phyloP scores from a whole-genome alignment of 2,888 invertebrate species.

The Idaea straminata region DNA sequence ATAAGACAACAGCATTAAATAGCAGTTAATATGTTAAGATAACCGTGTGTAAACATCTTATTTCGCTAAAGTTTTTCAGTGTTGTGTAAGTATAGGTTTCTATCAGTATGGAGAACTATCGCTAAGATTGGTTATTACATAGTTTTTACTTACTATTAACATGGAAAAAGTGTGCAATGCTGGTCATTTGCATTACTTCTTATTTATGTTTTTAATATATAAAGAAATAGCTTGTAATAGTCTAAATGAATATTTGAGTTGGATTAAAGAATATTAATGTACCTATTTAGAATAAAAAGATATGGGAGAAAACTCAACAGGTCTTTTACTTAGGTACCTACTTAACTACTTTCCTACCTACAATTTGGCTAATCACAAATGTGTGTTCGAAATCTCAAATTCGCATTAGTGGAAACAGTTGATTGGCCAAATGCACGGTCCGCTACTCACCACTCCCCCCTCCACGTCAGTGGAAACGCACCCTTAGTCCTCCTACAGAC shows the following conservation, averaged over 20 bases:
- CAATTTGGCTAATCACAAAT: too few species aligned
- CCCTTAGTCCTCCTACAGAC: too few species aligned
- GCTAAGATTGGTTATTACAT: constrained; percentile 74
- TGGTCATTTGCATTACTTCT: constrained; percentile 78
- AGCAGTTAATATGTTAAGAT: constrained; percentile 24
- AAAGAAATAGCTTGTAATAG: constrained; percentile 79
- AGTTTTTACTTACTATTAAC: constrained; percentile 64
- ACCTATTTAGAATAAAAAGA: constrained; percentile 77
- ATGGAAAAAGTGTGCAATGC: constrained; percentile 77
- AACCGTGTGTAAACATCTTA: constrained; percentile 34
- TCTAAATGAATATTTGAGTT: constrained; percentile 79
- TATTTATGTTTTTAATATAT: constrained; percentile 72
- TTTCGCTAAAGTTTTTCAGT: constrained; percentile 61
- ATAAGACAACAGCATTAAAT: neutral
- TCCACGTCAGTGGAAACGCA: too few species aligned
- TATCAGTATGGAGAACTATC: constrained; percentile 70
- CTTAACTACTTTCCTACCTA: too few species aligned
- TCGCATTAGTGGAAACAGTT: too few species aligned
- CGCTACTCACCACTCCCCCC: too few species aligned
- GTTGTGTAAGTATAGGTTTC: constrained; percentile 62
- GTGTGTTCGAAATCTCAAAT: too few species aligned
- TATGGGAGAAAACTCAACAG: constrained; percentile 66
- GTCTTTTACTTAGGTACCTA: constrained; percentile 33
- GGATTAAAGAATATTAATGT: constrained; percentile 80
- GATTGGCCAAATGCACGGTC: too few species aligned